Evolutionary conservation across 1,140 invertebrate species (phyloP), one percentile per base, ranked within the genome.

Genomic region (Micrasema longulum): DNA sequence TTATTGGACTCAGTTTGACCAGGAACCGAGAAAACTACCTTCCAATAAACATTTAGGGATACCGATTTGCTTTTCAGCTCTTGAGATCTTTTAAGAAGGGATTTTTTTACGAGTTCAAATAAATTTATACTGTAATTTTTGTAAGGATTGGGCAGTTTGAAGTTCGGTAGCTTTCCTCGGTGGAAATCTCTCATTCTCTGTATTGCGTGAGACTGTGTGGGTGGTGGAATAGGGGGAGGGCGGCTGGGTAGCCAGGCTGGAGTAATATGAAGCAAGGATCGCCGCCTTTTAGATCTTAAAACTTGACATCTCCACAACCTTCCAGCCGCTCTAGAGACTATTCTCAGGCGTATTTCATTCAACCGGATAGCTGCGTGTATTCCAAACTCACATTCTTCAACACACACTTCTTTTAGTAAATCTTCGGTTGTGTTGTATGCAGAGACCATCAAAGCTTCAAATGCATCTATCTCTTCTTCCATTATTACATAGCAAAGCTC

Each of bases 41-140:
- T 93, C 89, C 90, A 92, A 78, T 87, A 92, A 53, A 87, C 80
- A 72, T 85, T 85, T 69, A 85, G 83, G 52, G 83, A 82, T 65
- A 85, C 83, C 47, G 82, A 82, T 76, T 83, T 84, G 66, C 68
- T 41, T 16, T 79, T 81, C 26, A 85, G 81, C 76, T 84, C 80
- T 75, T 81, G 83, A 74, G 83, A 82, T 38, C 82, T 80, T 77
- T 83, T 82, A 47, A 83, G 69, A 12, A 87, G 78, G 50, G 83
- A 76, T 20, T 83, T 84, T 77, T 81, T 80, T 23, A 85, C 84
- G 55, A 86, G 79, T 78, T 85, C 81, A 70, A 83, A 80, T 10
- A 87, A 72, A 71, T 87, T 81, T 50, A 84, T 83, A 31, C 80
- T 77, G 36, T 80, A 73, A 50, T 84, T 79, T 47, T 77, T 74